Conservation (phyloP, 2,113 vertebrate species). For the Alosa alosa region DNA sequence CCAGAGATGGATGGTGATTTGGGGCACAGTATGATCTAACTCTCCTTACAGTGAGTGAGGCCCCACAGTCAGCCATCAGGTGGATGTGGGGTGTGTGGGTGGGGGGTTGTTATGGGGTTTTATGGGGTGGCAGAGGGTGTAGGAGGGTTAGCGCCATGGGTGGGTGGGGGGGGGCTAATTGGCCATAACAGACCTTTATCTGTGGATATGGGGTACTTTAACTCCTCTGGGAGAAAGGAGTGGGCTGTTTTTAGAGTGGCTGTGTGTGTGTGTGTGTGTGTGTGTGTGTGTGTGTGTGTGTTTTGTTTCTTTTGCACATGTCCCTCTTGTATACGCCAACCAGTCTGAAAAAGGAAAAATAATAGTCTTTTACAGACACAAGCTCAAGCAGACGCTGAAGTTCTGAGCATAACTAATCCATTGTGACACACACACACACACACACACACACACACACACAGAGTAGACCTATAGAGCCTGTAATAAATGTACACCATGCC, state of each 20-base stretch:
- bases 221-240: background rate
- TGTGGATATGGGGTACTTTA: background rate
- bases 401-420: slow-evolving; percentile 40
- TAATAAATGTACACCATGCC: slow-evolving; percentile 32
- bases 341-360: slow-evolving; percentile 15
- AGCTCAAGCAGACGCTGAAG: slow-evolving; percentile 14
- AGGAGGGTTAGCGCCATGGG: background rate
- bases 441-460: background rate
- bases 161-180: slow-evolving; percentile 34
- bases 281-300: slow-evolving; percentile 13
- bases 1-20: background rate
- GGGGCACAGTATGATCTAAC: background rate
- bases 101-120: too few species aligned
- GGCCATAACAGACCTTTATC: slow-evolving; percentile 36
- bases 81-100: too few species aligned
- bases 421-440: slow-evolving; percentile 25
- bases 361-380: slow-evolving; percentile 2
- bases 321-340: slow-evolving; percentile 15
- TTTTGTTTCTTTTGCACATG: background rate
- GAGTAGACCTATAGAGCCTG: slow-evolving; percentile 8
- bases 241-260: background rate
- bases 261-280: slow-evolving; percentile 8
- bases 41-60: background rate
- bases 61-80: background rate
- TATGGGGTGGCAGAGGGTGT: too few species aligned